Conservation (phyloP, 2,797 vertebrate species). For the Melanitta fusca region DNA sequence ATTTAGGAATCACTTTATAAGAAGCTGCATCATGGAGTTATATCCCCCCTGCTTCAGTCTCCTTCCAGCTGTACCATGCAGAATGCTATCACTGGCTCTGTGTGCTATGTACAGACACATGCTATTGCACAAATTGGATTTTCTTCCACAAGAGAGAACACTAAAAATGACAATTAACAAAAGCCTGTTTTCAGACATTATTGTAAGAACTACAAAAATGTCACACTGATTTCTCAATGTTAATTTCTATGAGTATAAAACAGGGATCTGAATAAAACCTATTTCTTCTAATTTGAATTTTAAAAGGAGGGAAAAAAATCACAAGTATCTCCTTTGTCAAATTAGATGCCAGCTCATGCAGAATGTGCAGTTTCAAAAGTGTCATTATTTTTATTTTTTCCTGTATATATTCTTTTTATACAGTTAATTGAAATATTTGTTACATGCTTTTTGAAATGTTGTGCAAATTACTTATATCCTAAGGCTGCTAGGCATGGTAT, state of each 20-base stretch:
- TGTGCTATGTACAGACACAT: background rate
- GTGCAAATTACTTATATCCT: background rate
- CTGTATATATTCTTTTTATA: background rate
- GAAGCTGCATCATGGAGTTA: background rate
- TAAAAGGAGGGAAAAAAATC: background rate
- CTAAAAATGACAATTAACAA: background rate
- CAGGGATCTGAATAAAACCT: background rate
- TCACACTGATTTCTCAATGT: background rate
- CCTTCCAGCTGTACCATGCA: background rate
- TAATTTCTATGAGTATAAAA: background rate
- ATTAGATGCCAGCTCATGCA: background rate
- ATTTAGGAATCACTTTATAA: background rate
- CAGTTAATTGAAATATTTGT: background rate
- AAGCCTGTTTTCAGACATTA: background rate
- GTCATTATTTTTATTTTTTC: background rate
- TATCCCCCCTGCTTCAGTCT: background rate
- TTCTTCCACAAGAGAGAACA: background rate
- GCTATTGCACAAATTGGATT: background rate
- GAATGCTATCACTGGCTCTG: background rate
- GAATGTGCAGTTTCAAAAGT: background rate
- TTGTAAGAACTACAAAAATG: background rate
- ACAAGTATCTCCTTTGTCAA: background rate
- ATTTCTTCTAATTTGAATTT: background rate
- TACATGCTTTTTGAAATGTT: background rate
- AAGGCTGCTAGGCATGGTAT: background rate